A percentile compares a stretch with the other conserved stretches of the same genome.
phyloP scores from a whole-genome alignment of 1,140 invertebrate species.

The Paracyclopina nana region DNA sequence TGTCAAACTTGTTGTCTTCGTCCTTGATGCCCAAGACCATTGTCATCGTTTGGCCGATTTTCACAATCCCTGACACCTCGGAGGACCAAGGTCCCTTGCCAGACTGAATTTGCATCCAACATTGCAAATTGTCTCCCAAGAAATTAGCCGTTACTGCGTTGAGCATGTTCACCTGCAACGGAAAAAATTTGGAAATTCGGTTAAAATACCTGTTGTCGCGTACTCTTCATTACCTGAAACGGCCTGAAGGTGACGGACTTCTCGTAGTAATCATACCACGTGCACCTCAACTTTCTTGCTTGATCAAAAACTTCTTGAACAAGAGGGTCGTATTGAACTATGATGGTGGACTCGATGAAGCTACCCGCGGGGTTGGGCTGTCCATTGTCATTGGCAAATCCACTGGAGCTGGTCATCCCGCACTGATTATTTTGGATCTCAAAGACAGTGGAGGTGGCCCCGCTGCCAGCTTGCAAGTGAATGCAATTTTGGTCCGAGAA shows the following conservation, averaged over 20 bases:
- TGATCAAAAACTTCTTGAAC: conserved; percentile 69
- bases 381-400: conserved; percentile 2
- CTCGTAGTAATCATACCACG: conserved; percentile 87
- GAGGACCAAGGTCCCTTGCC: conserved; percentile 85
- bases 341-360: conserved; percentile 84
- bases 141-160: conserved; percentile 84
- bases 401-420: conserved; percentile 20
- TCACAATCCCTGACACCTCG: conserved; percentile 80
- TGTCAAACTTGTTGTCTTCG: conserved; percentile 85
- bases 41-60: conserved; percentile 87
- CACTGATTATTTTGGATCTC: conserved; percentile 21
- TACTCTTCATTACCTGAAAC: conserved; percentile 44
- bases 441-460: conserved; percentile 57
- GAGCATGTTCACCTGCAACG: conserved; percentile 70
- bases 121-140: conserved; percentile 78
- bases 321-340: conserved; percentile 82
- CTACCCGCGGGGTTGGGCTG: conserved; percentile 59
- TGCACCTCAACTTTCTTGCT: conserved; percentile 60
- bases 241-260: conserved; percentile 80
- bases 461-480: conserved; percentile 66
- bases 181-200: conserved; percentile 1
- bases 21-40: conserved; percentile 88
- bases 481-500: conserved; percentile 41
- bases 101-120: conserved; percentile 81
- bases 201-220: conserved; percentile 16